Conservation (phyloP, 92 coral and sea anemone genomes). For the Zoanthus solanderi region DNA sequence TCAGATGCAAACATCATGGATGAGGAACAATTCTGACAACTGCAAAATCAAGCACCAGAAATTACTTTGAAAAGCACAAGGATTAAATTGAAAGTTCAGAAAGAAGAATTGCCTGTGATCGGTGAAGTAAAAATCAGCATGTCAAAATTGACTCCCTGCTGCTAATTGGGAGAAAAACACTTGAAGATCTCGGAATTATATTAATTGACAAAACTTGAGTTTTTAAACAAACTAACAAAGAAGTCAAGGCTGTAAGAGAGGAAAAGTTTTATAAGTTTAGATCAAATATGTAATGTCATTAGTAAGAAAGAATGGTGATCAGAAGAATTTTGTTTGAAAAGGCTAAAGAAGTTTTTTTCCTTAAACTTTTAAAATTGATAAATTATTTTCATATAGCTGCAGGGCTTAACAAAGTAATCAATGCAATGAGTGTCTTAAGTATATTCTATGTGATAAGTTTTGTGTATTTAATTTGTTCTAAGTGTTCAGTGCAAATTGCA, state of each 20-base stretch:
- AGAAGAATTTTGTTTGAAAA: too few species aligned
- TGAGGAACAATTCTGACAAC: too few species aligned
- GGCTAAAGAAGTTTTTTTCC: too few species aligned
- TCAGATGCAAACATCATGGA: slow-evolving; percentile 18
- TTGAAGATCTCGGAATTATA: slow-evolving; percentile 70
- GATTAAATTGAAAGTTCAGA: slow-evolving; percentile 49
- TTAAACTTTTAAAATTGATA: too few species aligned
- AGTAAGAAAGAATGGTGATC: too few species aligned
- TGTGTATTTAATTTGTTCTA: too few species aligned
- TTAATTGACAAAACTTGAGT: slow-evolving; percentile 65
- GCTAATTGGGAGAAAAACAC: slow-evolving; percentile 61
- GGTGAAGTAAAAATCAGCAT: slow-evolving; percentile 63
- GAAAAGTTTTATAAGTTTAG: not conserved
- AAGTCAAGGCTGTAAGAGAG: slow-evolving; percentile 22
- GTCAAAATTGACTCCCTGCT: slow-evolving; percentile 77
- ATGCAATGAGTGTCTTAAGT: too few species aligned
- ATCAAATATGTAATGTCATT: too few species aligned
- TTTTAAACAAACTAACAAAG: slow-evolving; percentile 59
- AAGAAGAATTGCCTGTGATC: slow-evolving; percentile 46
- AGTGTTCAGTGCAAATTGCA: too few species aligned
- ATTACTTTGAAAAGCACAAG: slow-evolving; percentile 40
- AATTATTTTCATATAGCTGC: too few species aligned
- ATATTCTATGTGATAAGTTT: too few species aligned
- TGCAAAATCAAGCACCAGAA: slow-evolving; percentile 53
- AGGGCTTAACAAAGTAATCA: too few species aligned